A percentile compares a stretch with the other conserved stretches of the same genome.
These are phyloP conservation scores for Rhegmatorhina hoffmannsi DNA, from an alignment of 2,113 vertebrate genomes.

Conservation along the genomic window DNA sequence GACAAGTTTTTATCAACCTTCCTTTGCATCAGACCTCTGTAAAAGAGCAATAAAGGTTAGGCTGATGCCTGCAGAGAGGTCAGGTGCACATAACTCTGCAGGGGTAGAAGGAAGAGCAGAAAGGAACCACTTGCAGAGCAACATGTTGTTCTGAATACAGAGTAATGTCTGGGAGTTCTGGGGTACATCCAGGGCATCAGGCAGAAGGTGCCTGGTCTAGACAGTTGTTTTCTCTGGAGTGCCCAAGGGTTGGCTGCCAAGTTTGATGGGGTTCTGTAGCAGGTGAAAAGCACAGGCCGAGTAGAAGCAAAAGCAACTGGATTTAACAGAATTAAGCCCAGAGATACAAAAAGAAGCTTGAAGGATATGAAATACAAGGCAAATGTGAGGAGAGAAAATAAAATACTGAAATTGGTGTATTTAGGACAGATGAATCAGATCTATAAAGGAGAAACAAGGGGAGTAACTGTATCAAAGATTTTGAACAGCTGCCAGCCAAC, in stretches of 20 bases:
- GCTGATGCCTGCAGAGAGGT: neutral
- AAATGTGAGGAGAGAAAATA: neutral
- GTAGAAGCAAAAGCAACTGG: neutral
- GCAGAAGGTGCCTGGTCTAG: conserved; percentile 41
- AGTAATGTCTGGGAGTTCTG: neutral
- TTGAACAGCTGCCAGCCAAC: neutral
- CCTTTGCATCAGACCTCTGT: neutral
- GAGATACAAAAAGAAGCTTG: neutral
- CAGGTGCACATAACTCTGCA: accelerated
- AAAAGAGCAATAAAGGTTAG: conserved; percentile 14
- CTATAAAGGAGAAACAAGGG: neutral
- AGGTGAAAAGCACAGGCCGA: conserved; percentile 10
- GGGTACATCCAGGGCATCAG: neutral
- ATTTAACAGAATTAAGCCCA: neutral
- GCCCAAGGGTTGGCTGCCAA: conserved; percentile 17
- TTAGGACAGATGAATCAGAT: neutral
- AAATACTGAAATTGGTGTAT: neutral
- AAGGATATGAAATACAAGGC: neutral
- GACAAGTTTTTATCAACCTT: conserved; percentile 13
- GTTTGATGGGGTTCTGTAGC: neutral
- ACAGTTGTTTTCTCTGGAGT: conserved; percentile 39
- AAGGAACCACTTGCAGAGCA: neutral
- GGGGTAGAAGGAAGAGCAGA: neutral
- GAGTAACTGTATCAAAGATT: neutral
- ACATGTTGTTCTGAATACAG: neutral